These are phyloP conservation scores for Macrobrachium rosenbergii DNA, from an alignment of 1,140 invertebrate genomes.

Conservation along the genomic window DNA sequence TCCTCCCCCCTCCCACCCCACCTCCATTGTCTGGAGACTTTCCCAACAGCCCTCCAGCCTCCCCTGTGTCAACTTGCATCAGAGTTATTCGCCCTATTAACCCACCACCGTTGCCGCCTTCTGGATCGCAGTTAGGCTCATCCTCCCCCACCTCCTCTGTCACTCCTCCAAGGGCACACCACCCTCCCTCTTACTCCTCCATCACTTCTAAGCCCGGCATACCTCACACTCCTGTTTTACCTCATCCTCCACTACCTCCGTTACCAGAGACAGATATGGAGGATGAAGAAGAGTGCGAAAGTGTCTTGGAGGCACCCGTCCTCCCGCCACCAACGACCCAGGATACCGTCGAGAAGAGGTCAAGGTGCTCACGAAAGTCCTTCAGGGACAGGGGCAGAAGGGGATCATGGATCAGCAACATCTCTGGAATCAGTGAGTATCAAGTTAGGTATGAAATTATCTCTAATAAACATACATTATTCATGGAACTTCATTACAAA, in stretches of 20 bases:
- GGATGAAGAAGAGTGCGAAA: slow-evolving; percentile 47
- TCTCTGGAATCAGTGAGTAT: slow-evolving; percentile 52
- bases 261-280: slow-evolving; percentile 45
- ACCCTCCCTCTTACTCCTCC: slow-evolving; percentile 47
- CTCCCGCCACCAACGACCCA: neutral
- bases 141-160: slow-evolving; percentile 5
- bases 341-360: neutral
- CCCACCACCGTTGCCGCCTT: no score
- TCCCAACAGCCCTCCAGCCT: no score
- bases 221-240: slow-evolving; percentile 5
- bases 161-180: neutral
- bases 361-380: slow-evolving; percentile 37
- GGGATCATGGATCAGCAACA: slow-evolving; percentile 39
- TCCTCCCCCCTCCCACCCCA: no score
- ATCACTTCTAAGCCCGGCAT: slow-evolving; percentile 5
- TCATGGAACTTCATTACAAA: no score
- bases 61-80: no score
- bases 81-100: no score
- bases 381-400: slow-evolving; percentile 35
- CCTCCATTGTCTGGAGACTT: no score
- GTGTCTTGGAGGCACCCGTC: slow-evolving; percentile 42
- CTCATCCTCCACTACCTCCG: neutral
- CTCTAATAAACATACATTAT: no score
- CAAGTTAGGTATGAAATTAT: neutral
- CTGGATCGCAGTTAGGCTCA: neutral